A percentile compares a stretch with the other conserved stretches of the same genome.
phyloP scores from a whole-genome alignment of 2,113 vertebrate species.

The Eonycteris spelaea region DNA sequence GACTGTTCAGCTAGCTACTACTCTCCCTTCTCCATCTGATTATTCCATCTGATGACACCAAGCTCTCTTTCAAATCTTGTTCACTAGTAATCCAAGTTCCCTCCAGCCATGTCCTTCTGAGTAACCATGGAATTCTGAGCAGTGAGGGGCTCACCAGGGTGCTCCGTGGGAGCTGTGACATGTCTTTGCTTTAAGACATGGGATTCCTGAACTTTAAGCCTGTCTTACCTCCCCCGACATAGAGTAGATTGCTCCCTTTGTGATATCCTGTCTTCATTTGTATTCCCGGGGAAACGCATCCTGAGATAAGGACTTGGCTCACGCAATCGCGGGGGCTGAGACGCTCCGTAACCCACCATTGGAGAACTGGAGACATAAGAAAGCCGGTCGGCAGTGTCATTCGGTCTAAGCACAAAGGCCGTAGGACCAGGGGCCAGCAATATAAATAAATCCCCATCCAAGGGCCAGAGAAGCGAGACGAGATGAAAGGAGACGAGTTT shows the following conservation, averaged over 20 bases:
- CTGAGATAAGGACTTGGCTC: not conserved
- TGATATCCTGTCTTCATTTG: not conserved
- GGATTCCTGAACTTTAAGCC: not conserved
- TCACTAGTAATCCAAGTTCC: not conserved
- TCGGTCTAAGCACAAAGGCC: not conserved
- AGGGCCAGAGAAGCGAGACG: not conserved
- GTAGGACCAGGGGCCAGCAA: not conserved
- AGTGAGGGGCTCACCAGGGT: not conserved
- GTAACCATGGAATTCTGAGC: not conserved
- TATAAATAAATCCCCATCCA: not conserved
- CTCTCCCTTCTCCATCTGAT: not conserved
- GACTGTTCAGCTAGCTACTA: not conserved
- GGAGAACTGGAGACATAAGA: not conserved
- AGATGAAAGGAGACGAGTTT: not conserved
- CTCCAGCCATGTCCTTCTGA: not conserved
- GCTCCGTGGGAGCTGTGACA: not conserved
- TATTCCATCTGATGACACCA: not conserved
- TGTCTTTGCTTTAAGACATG: not conserved
- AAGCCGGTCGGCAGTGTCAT: not conserved
- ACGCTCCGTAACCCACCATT: not conserved
- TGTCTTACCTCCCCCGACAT: not conserved
- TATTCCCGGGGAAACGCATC: not conserved
- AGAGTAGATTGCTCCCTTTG: not conserved
- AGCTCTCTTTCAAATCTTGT: not conserved
- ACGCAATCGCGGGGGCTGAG: not conserved